phyloP scores from a whole-genome alignment of 2,797 vertebrate genomes.

The Takifugu ocellatus region DNA sequence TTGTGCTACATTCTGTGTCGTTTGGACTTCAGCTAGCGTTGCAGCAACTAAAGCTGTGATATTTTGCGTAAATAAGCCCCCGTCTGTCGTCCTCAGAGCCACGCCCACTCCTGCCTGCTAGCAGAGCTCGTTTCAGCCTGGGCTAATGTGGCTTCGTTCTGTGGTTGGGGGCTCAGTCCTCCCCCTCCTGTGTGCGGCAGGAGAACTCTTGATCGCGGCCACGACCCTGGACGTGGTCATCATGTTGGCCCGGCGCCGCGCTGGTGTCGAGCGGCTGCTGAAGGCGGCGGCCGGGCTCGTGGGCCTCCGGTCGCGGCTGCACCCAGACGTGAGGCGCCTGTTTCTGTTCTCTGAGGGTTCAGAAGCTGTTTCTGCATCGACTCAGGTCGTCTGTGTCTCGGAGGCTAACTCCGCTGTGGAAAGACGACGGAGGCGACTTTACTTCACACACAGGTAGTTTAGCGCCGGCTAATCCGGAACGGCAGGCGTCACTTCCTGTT shows the following conservation, averaged over 20 bases:
- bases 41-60: background rate
- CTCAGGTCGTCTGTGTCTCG: background rate
- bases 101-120: background rate
- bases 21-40: too few relatives aligned
- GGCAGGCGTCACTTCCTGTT: background rate
- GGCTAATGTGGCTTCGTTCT: background rate
- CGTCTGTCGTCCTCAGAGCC: background rate
- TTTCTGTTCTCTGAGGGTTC: background rate
- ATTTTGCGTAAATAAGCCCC: background rate
- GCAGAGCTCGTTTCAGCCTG: background rate
- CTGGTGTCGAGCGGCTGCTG: constrained; percentile 26
- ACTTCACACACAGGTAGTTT: constrained; percentile 31
- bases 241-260: constrained; percentile 12
- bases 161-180: constrained; percentile 15
- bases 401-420: constrained; percentile 6
- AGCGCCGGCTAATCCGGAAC: too few relatives aligned
- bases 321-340: constrained; percentile 6
- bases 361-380: background rate
- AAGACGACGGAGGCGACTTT: constrained; percentile 24
- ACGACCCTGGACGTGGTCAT: constrained; percentile 33
- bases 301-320: constrained; percentile 2
- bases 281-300: constrained; percentile 9
- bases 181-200: constrained; percentile 20
- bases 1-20: too few relatives aligned
- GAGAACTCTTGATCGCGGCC: constrained; percentile 38